Evolutionary conservation across 1,140 invertebrate genomes (phyloP).

Genomic region (Calliopsis andreniformis): DNA sequence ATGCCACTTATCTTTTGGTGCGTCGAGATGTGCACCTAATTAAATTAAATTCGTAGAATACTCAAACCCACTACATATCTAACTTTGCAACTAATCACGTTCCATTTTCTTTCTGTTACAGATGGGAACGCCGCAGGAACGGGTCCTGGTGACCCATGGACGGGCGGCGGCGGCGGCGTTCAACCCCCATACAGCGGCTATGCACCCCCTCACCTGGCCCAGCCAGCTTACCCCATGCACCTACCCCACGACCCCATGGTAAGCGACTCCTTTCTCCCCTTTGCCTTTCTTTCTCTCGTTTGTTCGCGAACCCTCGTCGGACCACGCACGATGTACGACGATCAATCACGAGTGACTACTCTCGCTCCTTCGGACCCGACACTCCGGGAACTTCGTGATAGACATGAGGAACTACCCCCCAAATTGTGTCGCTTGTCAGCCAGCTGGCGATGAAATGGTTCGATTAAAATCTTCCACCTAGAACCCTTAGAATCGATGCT

Average conservation of each 20-base stretch:
- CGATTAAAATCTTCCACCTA: slow-evolving; percentile 48
- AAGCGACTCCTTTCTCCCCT: slow-evolving; percentile 68
- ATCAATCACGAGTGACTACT: slow-evolving; percentile 58
- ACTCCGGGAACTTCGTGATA: slow-evolving; percentile 39
- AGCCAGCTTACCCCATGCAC: slow-evolving; percentile 82
- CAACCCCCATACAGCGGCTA: slow-evolving; percentile 80
- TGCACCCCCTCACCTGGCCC: slow-evolving; percentile 78
- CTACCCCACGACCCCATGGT: slow-evolving; percentile 85
- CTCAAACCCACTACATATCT: background rate
- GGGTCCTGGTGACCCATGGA: slow-evolving; percentile 79
- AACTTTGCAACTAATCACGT: background rate
- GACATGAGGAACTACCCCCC: slow-evolving; percentile 32
- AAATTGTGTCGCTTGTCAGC: slow-evolving; percentile 26
- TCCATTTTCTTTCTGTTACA: slow-evolving; percentile 60
- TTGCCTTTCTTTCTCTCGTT: slow-evolving; percentile 20
- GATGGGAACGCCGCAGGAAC: slow-evolving; percentile 80
- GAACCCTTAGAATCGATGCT: slow-evolving; percentile 39
- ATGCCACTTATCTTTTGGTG: too few relatives aligned
- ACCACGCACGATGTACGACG: slow-evolving; percentile 21
- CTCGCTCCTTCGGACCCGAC: slow-evolving; percentile 41
- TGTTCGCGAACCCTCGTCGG: slow-evolving; percentile 9
- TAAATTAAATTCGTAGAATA: too few relatives aligned
- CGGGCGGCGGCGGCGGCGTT: slow-evolving; percentile 77
- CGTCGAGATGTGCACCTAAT: too few relatives aligned
- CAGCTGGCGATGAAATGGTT: slow-evolving; percentile 37